Evolutionary conservation across 2,113 vertebrate genomes (phyloP).

Genomic region (Hipposideros armiger): DNA sequence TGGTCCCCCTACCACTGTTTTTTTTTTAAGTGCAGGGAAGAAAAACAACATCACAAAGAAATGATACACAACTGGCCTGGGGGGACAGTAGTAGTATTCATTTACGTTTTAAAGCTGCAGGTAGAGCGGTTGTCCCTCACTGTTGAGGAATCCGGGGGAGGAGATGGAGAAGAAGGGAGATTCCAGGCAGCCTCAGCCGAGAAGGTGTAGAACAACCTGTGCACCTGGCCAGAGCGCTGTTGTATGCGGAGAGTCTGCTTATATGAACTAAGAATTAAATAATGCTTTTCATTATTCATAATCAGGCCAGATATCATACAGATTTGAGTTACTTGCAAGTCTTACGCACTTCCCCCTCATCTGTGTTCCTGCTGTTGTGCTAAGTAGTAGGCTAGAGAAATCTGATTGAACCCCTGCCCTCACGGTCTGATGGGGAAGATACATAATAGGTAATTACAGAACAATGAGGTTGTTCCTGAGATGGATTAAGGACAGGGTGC

Average conservation of each 20-base stretch:
- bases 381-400: not conserved
- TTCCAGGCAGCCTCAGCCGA: not conserved
- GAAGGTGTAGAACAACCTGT: not conserved
- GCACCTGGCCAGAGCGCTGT: not conserved
- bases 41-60: constrained; percentile 31
- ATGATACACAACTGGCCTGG: not conserved
- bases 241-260: not conserved
- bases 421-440: not conserved
- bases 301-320: not conserved
- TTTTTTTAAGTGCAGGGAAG: constrained; percentile 7
- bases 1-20: accelerated
- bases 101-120: constrained; percentile 14
- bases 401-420: not conserved
- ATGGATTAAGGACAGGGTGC: not conserved
- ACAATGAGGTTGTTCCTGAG: not conserved
- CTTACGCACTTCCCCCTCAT: not conserved
- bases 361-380: not conserved
- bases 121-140: not conserved
- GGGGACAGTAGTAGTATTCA: not conserved
- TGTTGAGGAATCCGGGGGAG: not conserved
- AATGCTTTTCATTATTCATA: constrained; percentile 26
- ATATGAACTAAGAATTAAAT: constrained; percentile 36
- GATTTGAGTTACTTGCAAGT: not conserved
- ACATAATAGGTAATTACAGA: not conserved
- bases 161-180: constrained; percentile 5